phyloP scores from a whole-genome alignment of 1,140 invertebrate species.

The Phortica variegata region DNA sequence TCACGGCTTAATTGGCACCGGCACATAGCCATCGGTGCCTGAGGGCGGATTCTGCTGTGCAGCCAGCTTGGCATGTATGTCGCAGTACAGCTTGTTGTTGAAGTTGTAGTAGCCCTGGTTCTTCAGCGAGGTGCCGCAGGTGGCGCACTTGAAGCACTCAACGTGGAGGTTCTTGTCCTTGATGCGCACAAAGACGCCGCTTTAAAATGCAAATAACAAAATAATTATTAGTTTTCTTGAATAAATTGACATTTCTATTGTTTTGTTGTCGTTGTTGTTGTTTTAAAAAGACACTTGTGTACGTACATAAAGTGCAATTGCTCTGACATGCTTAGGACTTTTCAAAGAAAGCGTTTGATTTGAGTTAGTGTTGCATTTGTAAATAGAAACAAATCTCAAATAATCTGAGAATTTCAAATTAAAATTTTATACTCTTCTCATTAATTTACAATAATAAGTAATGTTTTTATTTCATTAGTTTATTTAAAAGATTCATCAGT shows the following conservation, averaged over 20 bases:
- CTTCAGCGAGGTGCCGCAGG: slow-evolving; percentile 91
- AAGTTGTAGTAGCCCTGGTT: slow-evolving; percentile 96
- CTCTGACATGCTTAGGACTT: too few species aligned
- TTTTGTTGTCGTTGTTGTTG: background rate
- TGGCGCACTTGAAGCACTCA: slow-evolving; percentile 95
- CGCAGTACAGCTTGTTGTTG: slow-evolving; percentile 94
- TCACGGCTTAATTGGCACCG: slow-evolving; percentile 80
- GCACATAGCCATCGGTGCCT: slow-evolving; percentile 68
- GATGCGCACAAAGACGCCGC: slow-evolving; percentile 93
- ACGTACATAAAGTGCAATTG: background rate
- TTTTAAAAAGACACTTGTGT: background rate
- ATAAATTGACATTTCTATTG: background rate
- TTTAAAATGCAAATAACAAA: slow-evolving; percentile 56
- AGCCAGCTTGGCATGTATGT: slow-evolving; percentile 89
- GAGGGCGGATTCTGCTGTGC: slow-evolving; percentile 78
- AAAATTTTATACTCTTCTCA: too few species aligned
- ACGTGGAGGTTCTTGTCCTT: slow-evolving; percentile 95
- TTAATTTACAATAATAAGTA: too few species aligned
- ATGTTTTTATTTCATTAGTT: too few species aligned
- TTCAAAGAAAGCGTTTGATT: too few species aligned
- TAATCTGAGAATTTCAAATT: too few species aligned
- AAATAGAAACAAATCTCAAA: too few species aligned
- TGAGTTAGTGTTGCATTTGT: too few species aligned
- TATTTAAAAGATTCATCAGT: too few species aligned
- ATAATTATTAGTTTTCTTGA: background rate